Evolutionary conservation across 2,888 invertebrate species (phyloP).

Genomic region (Melanostoma mellinum): DNA sequence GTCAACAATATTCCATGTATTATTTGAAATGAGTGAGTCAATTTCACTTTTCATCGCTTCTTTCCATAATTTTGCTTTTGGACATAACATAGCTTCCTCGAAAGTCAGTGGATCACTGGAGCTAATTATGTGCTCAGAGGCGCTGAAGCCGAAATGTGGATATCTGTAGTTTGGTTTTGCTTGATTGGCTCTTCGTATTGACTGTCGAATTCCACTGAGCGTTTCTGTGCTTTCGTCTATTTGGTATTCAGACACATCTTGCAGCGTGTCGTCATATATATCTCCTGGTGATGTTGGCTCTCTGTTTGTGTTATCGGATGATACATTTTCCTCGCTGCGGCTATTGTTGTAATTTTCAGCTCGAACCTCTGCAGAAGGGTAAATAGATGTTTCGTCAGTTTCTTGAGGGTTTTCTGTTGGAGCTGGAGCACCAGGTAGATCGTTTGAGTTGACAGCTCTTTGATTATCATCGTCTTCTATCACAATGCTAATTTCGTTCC

Average conservation of each 20-base stretch:
- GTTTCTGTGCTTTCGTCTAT: constrained; percentile 18
- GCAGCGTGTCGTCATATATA: constrained; percentile 9
- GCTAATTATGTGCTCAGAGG: constrained; percentile 9
- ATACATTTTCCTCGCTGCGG: too few species aligned
- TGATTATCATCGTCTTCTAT: constrained; percentile 4
- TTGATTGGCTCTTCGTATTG: constrained; percentile 17
- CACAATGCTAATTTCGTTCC: constrained; percentile 1
- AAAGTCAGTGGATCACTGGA: constrained; percentile 12
- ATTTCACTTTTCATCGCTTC: constrained; percentile 28
- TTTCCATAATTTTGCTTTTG: constrained; percentile 21
- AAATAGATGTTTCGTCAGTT: not conserved
- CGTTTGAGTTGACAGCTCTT: constrained; percentile 1
- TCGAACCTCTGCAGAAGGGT: constrained; percentile 6
- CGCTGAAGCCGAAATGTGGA: constrained; percentile 10
- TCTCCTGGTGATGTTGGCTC: constrained; percentile 6
- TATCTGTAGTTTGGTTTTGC: constrained; percentile 22
- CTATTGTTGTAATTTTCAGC: constrained; percentile 7
- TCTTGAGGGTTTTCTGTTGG: too few species aligned
- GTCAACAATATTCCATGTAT: constrained; percentile 15
- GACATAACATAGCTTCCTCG: constrained; percentile 14
- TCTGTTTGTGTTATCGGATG: too few species aligned
- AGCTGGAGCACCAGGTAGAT: constrained; percentile 4
- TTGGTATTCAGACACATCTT: constrained; percentile 12
- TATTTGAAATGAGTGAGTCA: constrained; percentile 7
- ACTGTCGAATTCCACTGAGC: constrained; percentile 12